These are phyloP conservation scores for Hypercompe scribonia DNA, from an alignment of 2,888 invertebrate species.

Conservation along the genomic window DNA sequence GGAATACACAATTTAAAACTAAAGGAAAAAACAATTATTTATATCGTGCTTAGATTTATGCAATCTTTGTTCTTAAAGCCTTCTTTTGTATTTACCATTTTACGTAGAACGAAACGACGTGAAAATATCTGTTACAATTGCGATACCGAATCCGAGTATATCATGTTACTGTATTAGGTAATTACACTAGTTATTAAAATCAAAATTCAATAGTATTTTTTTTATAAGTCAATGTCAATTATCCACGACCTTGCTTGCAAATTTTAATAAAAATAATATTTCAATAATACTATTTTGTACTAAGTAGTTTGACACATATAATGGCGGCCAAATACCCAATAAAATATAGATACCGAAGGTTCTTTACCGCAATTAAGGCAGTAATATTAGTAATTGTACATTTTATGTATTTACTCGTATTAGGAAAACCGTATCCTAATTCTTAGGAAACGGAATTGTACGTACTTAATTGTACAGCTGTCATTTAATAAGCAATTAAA, in stretches of 20 bases:
- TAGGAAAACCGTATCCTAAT: not conserved
- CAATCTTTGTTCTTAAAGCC: not conserved
- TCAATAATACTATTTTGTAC: slow-evolving; percentile 31
- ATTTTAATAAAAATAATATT: slow-evolving; percentile 29
- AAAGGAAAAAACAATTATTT: not conserved
- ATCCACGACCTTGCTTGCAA: slow-evolving; percentile 38
- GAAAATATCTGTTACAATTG: not conserved
- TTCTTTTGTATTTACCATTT: not conserved
- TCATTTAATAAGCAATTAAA: not conserved
- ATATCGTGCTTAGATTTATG: not conserved
- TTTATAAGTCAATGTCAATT: slow-evolving; percentile 27
- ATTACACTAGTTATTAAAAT: not conserved
- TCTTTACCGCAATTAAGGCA: slow-evolving; percentile 11
- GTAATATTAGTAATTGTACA: not conserved
- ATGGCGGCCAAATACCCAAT: slow-evolving; percentile 22
- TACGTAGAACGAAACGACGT: not conserved
- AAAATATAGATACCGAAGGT: slow-evolving; percentile 19
- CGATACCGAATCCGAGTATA: not conserved
- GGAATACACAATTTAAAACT: not conserved
- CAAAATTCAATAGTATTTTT: not conserved
- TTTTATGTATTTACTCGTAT: not conserved
- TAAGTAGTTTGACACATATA: slow-evolving; percentile 29
- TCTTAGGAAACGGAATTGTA: not conserved
- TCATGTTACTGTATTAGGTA: not conserved
- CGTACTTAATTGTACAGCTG: not conserved